Base-by-base conservation (phyloP, 2,797 vertebrate genomes). In the Dipus sagitta region DNA sequence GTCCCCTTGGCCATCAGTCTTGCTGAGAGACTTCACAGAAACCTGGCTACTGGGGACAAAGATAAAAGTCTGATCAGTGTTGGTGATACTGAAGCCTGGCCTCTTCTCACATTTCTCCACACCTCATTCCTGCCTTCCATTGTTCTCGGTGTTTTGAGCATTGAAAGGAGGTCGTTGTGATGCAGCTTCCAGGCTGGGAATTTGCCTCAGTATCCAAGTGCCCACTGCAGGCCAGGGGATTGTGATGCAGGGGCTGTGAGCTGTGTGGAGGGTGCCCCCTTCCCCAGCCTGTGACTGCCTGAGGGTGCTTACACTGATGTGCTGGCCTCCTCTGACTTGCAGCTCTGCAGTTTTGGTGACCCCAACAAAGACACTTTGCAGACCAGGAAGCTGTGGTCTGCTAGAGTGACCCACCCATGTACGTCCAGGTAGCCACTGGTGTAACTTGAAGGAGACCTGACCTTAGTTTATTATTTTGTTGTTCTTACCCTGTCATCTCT, bases 31-130 rank as follows among this genome's bases (percentile, higher is more conserved):
- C 79, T 72, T 42, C 52, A 23, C 75, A 74, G 83, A 94, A 64
- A 72, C 71, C 60, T 92, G 71, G 76, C 52, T 47, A 23, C 95
- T 94, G 26, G 34, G 88, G 76, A 85, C 82, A 86, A n/a, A 93
- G 47, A 54, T 90, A 68, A 94, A 85, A 88, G 81, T 70, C 64
- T 71, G 62, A 76, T 80, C 8, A 62, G 30, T 67, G 67, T 88
- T 94, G 76, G 60, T 82, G 71, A 75, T 72, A 78, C 28, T 18
- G 21, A 38, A 94, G 58, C 28, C 62, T 6, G 13, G 75, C 38
- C 6, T 77, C 30, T 17, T 90, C 85, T 95, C 82, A 14, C 0
- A 3, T 85, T 84, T 93, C 67, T 2, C 23, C 60, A 62, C 65
- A 68, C 72, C 68, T 91, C 52, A 60, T 71, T 83, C 72, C 75